Conservation (phyloP, 2,797 vertebrate species). For the Spizella passerina region DNA sequence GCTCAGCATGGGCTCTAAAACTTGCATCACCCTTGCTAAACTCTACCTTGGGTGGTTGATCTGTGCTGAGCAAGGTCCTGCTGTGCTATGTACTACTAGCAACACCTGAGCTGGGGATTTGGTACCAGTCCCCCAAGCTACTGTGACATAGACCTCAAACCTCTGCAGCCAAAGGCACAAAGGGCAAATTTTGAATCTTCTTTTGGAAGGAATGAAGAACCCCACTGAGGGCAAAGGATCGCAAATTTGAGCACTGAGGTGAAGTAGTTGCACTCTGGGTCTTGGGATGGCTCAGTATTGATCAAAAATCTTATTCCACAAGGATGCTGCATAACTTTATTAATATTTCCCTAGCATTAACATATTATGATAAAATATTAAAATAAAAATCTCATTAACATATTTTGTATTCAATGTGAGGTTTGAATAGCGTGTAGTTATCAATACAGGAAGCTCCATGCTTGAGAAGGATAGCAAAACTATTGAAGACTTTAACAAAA, state of each 20-base stretch:
- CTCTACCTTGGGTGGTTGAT: background rate
- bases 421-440: background rate
- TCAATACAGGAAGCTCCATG: background rate
- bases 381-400: background rate
- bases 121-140: background rate
- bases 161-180: background rate
- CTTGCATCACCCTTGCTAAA: background rate
- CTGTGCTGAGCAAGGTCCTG: background rate
- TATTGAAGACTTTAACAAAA: background rate
- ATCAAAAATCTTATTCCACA: background rate
- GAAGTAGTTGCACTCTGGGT: background rate
- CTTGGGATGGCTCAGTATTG: background rate
- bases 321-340: background rate
- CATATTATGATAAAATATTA: background rate
- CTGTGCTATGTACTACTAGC: background rate
- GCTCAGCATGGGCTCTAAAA: background rate
- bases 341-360: background rate
- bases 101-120: background rate
- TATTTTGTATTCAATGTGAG: background rate
- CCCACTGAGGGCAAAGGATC: background rate
- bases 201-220: background rate
- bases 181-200: background rate
- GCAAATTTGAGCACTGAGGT: background rate
- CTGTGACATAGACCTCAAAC: rapidly evolving
- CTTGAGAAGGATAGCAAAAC: background rate